Evolutionary conservation across 2,113 vertebrate species (phyloP).

Genomic region (Odocoileus virginianus): DNA sequence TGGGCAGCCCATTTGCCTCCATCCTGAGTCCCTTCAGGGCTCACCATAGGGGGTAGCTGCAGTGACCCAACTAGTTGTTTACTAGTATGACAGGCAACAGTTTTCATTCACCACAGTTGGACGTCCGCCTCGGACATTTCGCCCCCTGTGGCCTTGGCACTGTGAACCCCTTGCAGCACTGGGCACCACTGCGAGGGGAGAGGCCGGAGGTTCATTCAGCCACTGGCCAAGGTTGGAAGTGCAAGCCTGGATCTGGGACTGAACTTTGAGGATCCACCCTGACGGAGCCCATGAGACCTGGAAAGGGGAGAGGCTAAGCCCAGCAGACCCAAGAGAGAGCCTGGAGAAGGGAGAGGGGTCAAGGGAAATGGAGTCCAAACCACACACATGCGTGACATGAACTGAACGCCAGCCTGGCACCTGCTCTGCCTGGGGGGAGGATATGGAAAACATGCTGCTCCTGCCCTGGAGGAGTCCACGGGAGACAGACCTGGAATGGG

Average conservation of each 20-base stretch:
- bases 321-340: background rate
- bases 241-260: background rate
- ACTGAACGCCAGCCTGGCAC: background rate
- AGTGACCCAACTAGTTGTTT: background rate
- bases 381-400: fast-evolving
- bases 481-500: background rate
- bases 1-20: background rate
- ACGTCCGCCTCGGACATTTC: background rate
- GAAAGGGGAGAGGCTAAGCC: background rate
- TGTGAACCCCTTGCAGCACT: background rate
- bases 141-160: background rate
- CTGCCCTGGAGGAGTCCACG: background rate
- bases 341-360: too few relatives aligned
- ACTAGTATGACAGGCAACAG: background rate
- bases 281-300: fast-evolving
- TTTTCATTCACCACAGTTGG: background rate
- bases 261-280: background rate
- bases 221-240: background rate
- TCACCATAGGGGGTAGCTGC: fast-evolving
- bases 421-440: background rate
- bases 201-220: background rate
- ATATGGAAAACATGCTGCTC: fast-evolving
- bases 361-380: background rate
- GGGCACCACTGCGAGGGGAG: background rate
- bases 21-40: background rate